These are phyloP conservation scores for Vesta saturnalis DNA, from an alignment of 2,888 invertebrate genomes.

Conservation along the genomic window DNA sequence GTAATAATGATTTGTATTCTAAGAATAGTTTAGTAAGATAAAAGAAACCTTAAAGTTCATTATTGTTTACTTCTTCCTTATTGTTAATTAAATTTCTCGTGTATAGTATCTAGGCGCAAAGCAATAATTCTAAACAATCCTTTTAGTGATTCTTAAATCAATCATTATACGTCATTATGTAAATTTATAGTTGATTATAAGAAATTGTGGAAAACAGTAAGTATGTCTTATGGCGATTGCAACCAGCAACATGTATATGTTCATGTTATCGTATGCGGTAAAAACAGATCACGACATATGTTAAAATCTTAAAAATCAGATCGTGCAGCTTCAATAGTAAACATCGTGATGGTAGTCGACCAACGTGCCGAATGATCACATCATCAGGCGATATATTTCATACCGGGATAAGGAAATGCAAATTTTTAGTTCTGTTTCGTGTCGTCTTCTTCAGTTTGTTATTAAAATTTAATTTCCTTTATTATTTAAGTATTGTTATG, in stretches of 20 bases:
- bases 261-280: constrained; percentile 47
- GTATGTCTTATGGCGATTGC: constrained; percentile 20
- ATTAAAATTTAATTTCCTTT: not conserved
- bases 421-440: constrained; percentile 30
- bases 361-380: constrained; percentile 53
- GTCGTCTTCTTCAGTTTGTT: constrained; percentile 9
- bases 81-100: not conserved
- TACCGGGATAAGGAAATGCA: constrained; percentile 42
- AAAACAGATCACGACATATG: constrained; percentile 57
- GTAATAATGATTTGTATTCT: too few relatives aligned
- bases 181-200: constrained; percentile 6
- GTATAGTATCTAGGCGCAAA: not conserved
- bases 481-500: not conserved
- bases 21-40: too few relatives aligned
- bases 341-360: constrained; percentile 54
- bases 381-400: constrained; percentile 55
- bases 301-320: constrained; percentile 53
- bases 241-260: constrained; percentile 30
- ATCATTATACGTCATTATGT: constrained; percentile 15
- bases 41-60: too few relatives aligned
- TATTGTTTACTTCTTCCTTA: not conserved
- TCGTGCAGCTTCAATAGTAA: constrained; percentile 52
- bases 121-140: constrained; percentile 4
- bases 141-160: constrained; percentile 11
- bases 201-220: constrained; percentile 21